Evolutionary conservation across 2,888 invertebrate species (phyloP), one percentile per base, ranked within the genome.

Genomic region (Drosophila colorata): DNA sequence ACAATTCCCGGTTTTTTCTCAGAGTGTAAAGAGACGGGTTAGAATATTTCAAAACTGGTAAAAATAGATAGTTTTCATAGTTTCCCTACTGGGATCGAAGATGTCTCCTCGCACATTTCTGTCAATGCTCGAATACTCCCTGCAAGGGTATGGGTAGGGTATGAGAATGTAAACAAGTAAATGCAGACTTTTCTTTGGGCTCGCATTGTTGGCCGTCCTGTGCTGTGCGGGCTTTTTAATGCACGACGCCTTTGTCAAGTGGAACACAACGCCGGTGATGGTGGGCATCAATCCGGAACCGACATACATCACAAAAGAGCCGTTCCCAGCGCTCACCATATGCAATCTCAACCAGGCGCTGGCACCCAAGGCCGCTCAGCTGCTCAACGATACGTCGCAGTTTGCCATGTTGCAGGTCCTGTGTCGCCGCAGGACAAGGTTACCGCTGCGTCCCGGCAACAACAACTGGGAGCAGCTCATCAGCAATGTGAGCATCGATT

Each of bases 281-380:
- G 95, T 97, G 55, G 95, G 90, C 46, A 94, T 97, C 63, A 96
- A 95, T 88, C 95, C 97, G 0, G 94, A 94, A 75, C 94, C 95
- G 47, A 95, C 95, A 64, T 93, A 94, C 0, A 93, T 97, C 0
- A 93, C 93, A 3, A 93, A 94, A 59, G 94, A 97, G 60, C 97
- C 97, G 0, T 97, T 97, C 91, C 97, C 97, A 0, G 96, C 97
- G 0, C n/a, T n/a, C n/a, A n/a, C n/a, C n/a, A n/a, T n/a, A n/a
- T n/a, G n/a, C n/a, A n/a, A n/a, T n/a, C n/a, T 96, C 91, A 97
- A 97, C 91, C 95, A 96, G 90, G 96, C 95, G 0, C 94, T 95
- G 93, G 23, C 95, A 94, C 63, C 95, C 94, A 2, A 92, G 93
- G 71, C 92, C 93, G 46, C 93, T 94, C 43, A 73, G 16, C 35